Base-by-base conservation (phyloP, 2,888 invertebrate genomes). In the Drosophila falleni region DNA sequence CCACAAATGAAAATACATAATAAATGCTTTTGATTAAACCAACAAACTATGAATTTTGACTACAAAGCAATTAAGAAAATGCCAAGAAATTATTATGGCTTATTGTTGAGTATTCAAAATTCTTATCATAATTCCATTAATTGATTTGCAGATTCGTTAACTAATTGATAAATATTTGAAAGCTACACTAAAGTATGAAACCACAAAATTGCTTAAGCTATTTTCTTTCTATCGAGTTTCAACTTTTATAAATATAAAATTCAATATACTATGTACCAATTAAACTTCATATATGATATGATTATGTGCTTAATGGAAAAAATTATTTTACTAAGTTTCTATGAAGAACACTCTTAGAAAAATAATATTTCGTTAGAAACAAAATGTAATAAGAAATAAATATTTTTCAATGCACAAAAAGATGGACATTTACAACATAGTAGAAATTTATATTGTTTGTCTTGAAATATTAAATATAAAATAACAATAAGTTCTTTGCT, bases 41-140 rank as follows among this genome's bases (percentile, higher is more conserved):
- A 59, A 50, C 39, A 58, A 58, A 37, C 26, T 37, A 44, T 9
- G 23, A 55, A 23, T 55, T 19, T 10, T n/a, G 11, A 19, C n/a
- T 23, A 11, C 35, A 44, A 37, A 46, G n/a, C 46, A 46, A 56
- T 46, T 47, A 37, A 47, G 16, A 37, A 13, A 1, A 26, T 47
- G 23, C 0, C 56, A 15, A 6, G 5, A 46, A 35, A 58, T 26
- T 5, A 26, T 10, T 56, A 35, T 42, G 31, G 42, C 35, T 44
- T 44, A 37, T 37, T 23, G 26, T 26, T 51, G 26, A 23, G 8
- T 37, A 16, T 41, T 42, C 10, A 11, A 23, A 55, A 44, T 10
- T 16, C 1, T 16, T 44, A 6, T 26, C 23, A 26, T 39, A 37
- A 53, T 35, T 31, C n/a, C 19, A 42, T 44, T 44, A 56, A 46